These are phyloP conservation scores for Hydrochoerus hydrochaeris DNA, from an alignment of 2,113 vertebrate species.

Conservation along the genomic window DNA sequence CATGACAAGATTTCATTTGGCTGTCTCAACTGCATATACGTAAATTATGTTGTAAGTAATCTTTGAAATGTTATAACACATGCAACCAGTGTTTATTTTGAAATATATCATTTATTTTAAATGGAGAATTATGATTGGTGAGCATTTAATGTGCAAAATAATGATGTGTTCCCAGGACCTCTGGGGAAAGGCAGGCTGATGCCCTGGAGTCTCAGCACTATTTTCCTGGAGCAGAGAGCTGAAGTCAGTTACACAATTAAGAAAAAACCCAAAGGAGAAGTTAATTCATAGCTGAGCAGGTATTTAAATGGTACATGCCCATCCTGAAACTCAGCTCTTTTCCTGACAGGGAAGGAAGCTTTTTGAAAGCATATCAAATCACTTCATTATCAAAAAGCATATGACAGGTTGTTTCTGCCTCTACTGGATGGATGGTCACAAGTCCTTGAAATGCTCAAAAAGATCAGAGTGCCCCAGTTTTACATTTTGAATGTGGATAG, in stretches of 20 bases:
- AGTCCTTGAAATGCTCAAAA: slow-evolving; percentile 17
- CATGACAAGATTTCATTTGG: slow-evolving; percentile 80
- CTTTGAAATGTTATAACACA: slow-evolving; percentile 76
- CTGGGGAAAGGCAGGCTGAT: slow-evolving; percentile 66
- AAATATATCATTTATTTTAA: slow-evolving; percentile 87
- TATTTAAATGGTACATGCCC: slow-evolving; percentile 41
- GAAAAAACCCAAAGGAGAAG: slow-evolving; percentile 9
- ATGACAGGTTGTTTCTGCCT: slow-evolving; percentile 41
- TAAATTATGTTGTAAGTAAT: slow-evolving; percentile 80
- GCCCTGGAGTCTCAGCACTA: slow-evolving; percentile 53
- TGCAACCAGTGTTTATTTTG: slow-evolving; percentile 82
- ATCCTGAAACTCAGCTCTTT: slow-evolving; percentile 26
- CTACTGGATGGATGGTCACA: neutral
- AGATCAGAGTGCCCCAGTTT: neutral
- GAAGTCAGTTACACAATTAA: neutral
- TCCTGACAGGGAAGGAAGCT: neutral
- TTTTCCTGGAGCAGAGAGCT: slow-evolving; percentile 55
- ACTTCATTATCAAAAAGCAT: neutral
- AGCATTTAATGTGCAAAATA: slow-evolving; percentile 78
- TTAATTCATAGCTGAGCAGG: slow-evolving; percentile 44
- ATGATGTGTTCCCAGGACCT: slow-evolving; percentile 81
- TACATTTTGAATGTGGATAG: neutral
- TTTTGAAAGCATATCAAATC: neutral
- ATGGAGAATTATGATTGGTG: slow-evolving; percentile 76
- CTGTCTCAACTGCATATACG: slow-evolving; percentile 70